Base-by-base conservation (phyloP, 35 echinoderm and acorn worm genomes). In the Acanthaster planci region DNA sequence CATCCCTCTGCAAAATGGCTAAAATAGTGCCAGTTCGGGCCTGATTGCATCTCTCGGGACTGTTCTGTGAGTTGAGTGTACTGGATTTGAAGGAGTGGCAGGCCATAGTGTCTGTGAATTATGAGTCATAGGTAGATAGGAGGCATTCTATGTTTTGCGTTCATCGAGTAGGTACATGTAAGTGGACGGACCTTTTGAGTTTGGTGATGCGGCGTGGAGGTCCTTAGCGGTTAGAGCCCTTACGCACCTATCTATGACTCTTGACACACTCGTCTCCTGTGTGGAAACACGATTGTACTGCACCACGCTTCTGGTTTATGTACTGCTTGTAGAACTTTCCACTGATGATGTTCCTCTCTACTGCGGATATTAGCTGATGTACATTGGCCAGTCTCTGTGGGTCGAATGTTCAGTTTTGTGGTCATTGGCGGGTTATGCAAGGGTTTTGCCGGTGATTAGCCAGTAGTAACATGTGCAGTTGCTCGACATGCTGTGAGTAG, bases 391-490 rank as follows among this genome's bases (percentile, higher is more conserved):
- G 22, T 56, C 54, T 56, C 54, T 56, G 54, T 56, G 22, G 54
- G 54, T 56, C 35, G 30, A 51, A 80, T 72, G 72, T 86, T 80
- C 52, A 91, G 31, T 29, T 76, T 75, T 22, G 89, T 87, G 10
- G 29, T 14, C 67, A 87, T 87, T 39, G 40, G 60, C 37, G 76
- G 51, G 10, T 84, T 84, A 79, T 91, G 77, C 21, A 91, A 58
- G 21, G 87, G 52, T 80, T 93, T 80, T 64, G 85, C 89, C 31
- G 80, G 86, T 16, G 85, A 83, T 39, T 88, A 55, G 16, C 85
- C 85, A 31, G 90, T 92, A 44, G 86, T 89, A 56, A 30, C 22
- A 60, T 92, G 90, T 18, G 85, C 77, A 23, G 86, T 88, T 34
- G 85, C 87, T 38, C 79, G 55, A 58, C 88, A 92, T 8, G 78